A percentile compares a stretch with the other conserved stretches of the same genome.
These are phyloP conservation scores for Hofmannophila pseudospretella DNA, from an alignment of 2,888 invertebrate species.

Conservation along the genomic window DNA sequence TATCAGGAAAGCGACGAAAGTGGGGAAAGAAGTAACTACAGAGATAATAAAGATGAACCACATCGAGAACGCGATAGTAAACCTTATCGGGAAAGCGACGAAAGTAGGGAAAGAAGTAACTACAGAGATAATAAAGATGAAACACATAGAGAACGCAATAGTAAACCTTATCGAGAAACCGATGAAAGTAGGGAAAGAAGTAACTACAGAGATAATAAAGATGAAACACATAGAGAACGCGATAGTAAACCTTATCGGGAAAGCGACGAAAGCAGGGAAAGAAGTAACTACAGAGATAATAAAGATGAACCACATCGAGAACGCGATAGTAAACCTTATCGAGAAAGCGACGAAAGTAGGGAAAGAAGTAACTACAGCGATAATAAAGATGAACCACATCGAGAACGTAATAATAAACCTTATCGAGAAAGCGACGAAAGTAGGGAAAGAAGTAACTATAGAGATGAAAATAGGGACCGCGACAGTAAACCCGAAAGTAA, in stretches of 20 bases:
- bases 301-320: not conserved
- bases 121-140: slow-evolving; percentile 3
- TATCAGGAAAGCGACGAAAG: slow-evolving; percentile 1
- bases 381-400: not conserved
- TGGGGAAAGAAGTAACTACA: not conserved
- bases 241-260: not conserved
- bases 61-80: not conserved
- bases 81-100: slow-evolving; percentile 1
- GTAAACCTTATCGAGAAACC: not conserved
- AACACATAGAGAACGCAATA: not conserved
- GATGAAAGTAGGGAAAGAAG: slow-evolving; percentile 5
- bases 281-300: not conserved
- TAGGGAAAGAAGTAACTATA: not conserved
- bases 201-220: not conserved
- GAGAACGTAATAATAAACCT: not conserved
- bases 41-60: not conserved
- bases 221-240: not conserved
- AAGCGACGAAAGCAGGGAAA: slow-evolving; percentile 1
- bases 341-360: slow-evolving; percentile 1
- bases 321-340: not conserved
- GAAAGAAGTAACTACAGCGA: slow-evolving; percentile 6
- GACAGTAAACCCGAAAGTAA: not conserved
- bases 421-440: slow-evolving; percentile 1
- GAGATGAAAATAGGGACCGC: not conserved
- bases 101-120: slow-evolving; percentile 17